These are phyloP conservation scores for Strix uralensis DNA, from an alignment of 2,113 vertebrate genomes.

Conservation along the genomic window DNA sequence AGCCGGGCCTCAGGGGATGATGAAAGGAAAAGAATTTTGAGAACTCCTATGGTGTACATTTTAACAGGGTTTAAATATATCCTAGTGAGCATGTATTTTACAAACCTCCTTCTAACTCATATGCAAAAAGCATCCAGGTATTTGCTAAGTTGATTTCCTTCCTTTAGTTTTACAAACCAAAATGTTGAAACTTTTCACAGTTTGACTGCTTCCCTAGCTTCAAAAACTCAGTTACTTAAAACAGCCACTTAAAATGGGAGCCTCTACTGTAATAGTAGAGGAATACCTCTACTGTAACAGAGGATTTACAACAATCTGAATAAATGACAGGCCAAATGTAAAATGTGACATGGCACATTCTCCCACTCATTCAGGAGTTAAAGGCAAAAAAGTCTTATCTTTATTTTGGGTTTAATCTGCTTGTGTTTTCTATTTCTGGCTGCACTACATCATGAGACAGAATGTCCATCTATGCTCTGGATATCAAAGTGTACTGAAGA, in stretches of 20 bases:
- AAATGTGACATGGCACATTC: background rate
- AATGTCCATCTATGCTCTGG: background rate
- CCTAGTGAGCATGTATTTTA: background rate
- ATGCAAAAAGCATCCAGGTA: background rate
- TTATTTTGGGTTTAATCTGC: conserved; percentile 7
- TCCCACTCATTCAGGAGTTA: background rate
- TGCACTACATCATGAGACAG: background rate
- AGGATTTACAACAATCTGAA: background rate
- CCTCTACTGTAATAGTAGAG: no score
- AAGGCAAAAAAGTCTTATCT: background rate
- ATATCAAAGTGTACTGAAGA: background rate
- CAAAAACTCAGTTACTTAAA: background rate
- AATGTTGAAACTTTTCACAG: background rate
- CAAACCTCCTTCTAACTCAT: background rate
- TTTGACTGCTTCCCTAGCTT: background rate
- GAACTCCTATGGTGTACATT: background rate
- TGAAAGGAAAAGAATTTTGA: background rate
- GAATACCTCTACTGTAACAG: background rate
- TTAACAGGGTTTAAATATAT: background rate
- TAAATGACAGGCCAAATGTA: background rate
- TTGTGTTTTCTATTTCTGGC: conserved; percentile 30
- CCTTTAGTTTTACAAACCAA: background rate
- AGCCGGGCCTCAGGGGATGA: background rate
- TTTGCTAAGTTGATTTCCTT: background rate
- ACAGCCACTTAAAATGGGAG: background rate